Conservation (phyloP, 2,888 invertebrate genomes). For the Leptinotarsa haldemani region DNA sequence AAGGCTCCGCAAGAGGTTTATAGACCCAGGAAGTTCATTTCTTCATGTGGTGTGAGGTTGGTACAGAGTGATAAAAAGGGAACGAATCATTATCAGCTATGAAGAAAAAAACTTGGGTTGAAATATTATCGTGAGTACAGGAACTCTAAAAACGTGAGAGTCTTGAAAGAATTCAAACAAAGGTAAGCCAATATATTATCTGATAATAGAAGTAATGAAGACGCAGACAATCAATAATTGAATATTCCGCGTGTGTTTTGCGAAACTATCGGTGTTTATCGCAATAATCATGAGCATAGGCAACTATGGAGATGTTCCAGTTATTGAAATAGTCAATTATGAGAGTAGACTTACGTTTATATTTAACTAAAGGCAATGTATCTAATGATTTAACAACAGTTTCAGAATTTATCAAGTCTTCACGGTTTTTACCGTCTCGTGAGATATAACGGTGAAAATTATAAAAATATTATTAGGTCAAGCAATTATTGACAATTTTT, state of each 20-base stretch:
- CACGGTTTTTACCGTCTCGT: conserved; percentile 12
- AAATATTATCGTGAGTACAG: too few species aligned
- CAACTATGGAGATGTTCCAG: not conserved
- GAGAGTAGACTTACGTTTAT: conserved; percentile 6
- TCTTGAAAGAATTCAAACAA: not conserved
- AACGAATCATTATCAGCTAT: too few species aligned
- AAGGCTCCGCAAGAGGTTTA: too few species aligned
- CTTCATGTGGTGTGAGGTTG: too few species aligned
- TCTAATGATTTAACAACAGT: conserved; percentile 21
- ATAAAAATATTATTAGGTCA: not conserved
- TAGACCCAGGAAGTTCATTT: too few species aligned
- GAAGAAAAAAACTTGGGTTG: too few species aligned
- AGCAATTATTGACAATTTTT: not conserved
- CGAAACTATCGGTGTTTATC: not conserved
- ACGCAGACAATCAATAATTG: conserved; percentile 6
- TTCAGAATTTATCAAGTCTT: conserved; percentile 6
- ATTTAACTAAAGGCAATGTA: conserved; percentile 7
- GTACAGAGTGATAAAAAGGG: too few species aligned
- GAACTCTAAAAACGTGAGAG: not conserved
- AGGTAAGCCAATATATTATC: not conserved
- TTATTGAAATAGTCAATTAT: conserved; percentile 16
- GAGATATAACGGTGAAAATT: conserved; percentile 17
- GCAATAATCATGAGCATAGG: conserved; percentile 5
- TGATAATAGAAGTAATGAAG: not conserved
- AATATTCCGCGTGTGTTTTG: not conserved